phyloP scores from a whole-genome alignment of 1,140 invertebrate genomes.

The Homarus americanus region DNA sequence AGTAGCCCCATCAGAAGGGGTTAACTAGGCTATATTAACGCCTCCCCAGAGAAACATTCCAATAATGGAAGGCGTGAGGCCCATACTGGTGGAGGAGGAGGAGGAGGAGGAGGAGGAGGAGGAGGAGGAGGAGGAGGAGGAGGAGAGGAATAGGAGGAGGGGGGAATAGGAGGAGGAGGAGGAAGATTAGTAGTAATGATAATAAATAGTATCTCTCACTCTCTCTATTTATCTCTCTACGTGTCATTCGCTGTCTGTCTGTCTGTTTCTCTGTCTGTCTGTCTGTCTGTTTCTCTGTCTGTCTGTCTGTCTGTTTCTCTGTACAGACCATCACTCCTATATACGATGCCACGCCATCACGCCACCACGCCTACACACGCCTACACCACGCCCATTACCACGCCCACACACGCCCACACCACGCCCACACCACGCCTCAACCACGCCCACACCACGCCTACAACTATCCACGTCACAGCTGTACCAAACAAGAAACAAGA shows the following conservation, averaged over 20 bases:
- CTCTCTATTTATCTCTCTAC: constrained; percentile 1
- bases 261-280: neutral
- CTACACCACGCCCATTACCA: neutral
- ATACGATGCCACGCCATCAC: neutral
- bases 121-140: no score
- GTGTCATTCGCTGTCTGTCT: neutral
- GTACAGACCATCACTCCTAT: neutral
- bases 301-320: neutral
- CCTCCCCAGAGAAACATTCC: no score
- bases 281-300: neutral
- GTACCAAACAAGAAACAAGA: no score
- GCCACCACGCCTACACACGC: no score
- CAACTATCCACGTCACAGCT: no score
- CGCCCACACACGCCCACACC: no score
- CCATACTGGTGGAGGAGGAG: neutral
- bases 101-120: no score
- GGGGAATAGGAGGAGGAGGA: neutral
- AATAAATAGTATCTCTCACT: neutral
- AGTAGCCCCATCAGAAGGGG: no score
- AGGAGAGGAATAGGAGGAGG: neutral
- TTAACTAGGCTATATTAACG: no score
- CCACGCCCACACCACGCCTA: no score
- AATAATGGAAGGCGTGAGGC: no score
- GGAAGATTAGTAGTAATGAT: neutral
- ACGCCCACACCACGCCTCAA: no score